Conservation (phyloP, 2,888 invertebrate species). For the Quadroppia sp. region DNA sequence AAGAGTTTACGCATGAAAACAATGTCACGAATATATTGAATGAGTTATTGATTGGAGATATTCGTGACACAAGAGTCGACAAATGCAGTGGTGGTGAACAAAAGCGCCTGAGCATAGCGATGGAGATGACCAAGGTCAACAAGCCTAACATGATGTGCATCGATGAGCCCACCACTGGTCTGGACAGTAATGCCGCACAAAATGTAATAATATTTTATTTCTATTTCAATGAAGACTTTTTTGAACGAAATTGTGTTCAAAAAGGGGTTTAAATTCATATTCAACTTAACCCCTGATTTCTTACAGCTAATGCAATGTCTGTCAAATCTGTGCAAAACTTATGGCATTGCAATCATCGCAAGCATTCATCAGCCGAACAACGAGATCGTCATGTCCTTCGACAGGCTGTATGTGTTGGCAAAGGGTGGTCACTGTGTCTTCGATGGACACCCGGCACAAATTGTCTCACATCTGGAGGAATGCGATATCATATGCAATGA, state of each 20-base stretch:
- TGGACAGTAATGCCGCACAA: slow-evolving; percentile 19
- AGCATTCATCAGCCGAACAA: slow-evolving; percentile 43
- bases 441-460: slow-evolving; percentile 39
- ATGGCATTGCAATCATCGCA: slow-evolving; percentile 6
- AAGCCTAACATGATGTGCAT: slow-evolving; percentile 14
- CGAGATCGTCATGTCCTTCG: slow-evolving; percentile 38
- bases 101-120: background rate
- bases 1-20: background rate
- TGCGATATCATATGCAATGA: background rate
- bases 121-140: background rate
- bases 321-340: background rate
- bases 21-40: slow-evolving; percentile 1
- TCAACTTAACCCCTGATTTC: background rate
- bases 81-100: slow-evolving; percentile 24
- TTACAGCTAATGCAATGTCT: slow-evolving; percentile 14
- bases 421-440: slow-evolving; percentile 42
- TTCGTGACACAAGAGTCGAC: background rate
- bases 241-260: background rate
- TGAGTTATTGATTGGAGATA: background rate
- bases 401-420: slow-evolving; percentile 43
- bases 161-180: slow-evolving; percentile 23
- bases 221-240: background rate
- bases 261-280: background rate
- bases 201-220: background rate
- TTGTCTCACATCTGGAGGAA: background rate